Percentiles rank a stretch among this genome's conserved stretches.
These are phyloP conservation scores for Meriones psammophilus DNA, from an alignment of 2,797 vertebrate genomes.

Conservation along the genomic window DNA sequence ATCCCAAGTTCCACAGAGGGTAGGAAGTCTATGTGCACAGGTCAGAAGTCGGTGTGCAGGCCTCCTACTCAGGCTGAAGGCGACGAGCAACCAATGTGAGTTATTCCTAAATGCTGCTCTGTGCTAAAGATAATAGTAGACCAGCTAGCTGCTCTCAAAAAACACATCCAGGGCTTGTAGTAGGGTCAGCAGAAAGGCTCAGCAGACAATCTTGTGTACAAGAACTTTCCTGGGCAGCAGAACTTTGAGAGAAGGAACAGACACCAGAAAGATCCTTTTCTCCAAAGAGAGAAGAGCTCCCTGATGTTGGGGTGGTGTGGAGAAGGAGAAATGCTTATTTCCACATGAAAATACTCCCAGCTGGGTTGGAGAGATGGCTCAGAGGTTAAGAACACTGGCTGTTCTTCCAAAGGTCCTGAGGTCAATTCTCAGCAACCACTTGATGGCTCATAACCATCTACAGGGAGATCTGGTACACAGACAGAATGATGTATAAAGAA, in stretches of 20 bases:
- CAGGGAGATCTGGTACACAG: too few species aligned
- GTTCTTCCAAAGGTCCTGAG: too few species aligned
- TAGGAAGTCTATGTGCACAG: not conserved
- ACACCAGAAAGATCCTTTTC: not conserved
- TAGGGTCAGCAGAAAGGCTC: not conserved
- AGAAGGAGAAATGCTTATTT: not conserved
- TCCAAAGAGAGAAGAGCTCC: not conserved
- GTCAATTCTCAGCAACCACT: too few species aligned
- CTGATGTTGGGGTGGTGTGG: fast-evolving
- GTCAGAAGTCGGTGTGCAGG: not conserved
- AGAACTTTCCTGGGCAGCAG: not conserved
- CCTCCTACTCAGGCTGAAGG: not conserved
- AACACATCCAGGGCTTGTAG: not conserved
- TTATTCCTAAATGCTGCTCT: not conserved
- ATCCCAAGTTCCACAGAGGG: not conserved
- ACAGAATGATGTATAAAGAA: too few species aligned
- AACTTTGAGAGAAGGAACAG: not conserved
- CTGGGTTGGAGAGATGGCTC: too few species aligned
- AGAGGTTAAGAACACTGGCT: too few species aligned
- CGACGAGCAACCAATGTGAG: not conserved
- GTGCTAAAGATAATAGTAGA: not conserved
- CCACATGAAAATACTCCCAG: not conserved
- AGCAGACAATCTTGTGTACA: not conserved
- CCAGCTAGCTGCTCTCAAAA: not conserved
- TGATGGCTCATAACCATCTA: too few species aligned